Evolutionary conservation across 2,888 invertebrate genomes (phyloP).

Genomic region (Lamellibrachia satsuma): DNA sequence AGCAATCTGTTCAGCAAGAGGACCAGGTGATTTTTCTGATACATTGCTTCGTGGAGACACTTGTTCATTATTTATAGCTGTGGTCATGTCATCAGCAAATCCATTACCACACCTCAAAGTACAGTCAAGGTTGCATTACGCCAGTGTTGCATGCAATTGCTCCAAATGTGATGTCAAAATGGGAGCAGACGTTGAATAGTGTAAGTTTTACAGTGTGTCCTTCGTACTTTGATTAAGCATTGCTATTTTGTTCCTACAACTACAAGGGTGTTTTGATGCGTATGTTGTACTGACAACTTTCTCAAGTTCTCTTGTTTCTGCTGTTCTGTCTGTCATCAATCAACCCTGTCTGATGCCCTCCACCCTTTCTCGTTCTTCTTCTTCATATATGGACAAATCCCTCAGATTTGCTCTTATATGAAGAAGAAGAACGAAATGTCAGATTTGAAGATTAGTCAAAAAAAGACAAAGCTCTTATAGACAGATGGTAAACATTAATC

Average conservation of each 20-base stretch:
- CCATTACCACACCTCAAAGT: neutral
- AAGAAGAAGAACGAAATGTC: no score
- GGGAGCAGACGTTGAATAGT: neutral
- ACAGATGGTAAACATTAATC: no score
- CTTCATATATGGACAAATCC: no score
- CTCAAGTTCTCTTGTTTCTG: neutral
- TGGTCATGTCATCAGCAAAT: neutral
- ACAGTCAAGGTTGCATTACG: neutral
- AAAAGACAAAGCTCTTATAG: no score
- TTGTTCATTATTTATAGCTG: neutral
- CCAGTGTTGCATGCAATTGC: neutral
- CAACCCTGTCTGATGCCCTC: neutral
- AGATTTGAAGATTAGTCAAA: no score
- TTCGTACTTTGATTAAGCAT: neutral
- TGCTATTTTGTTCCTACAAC: neutral
- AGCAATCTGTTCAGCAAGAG: neutral
- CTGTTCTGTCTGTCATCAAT: neutral
- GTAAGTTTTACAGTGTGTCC: neutral
- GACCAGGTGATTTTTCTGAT: neutral
- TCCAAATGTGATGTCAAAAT: neutral
- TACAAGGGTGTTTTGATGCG: neutral
- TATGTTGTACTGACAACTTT: neutral
- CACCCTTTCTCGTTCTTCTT: no score
- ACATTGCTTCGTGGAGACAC: neutral
- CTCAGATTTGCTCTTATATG: no score